Conservation (phyloP, 2,888 invertebrate genomes). For the Synergus gifuensis region DNA sequence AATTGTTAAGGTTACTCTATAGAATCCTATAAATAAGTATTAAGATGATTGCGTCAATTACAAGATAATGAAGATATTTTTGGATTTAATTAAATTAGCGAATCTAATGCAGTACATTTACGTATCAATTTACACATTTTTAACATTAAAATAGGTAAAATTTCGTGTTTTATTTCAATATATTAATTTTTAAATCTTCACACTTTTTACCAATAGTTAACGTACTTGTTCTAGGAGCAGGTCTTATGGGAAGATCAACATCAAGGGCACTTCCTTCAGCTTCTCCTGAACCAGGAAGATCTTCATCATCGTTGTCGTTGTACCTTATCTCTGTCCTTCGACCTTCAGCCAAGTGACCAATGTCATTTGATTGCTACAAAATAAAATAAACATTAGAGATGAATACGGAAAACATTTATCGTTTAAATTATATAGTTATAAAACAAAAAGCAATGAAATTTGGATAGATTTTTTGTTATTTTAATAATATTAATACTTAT, state of each 20-base stretch:
- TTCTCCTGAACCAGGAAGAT: conserved; percentile 72
- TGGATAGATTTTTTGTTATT: too few species aligned
- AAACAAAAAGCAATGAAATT: not conserved
- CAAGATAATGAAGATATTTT: too few species aligned
- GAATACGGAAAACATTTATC: not conserved
- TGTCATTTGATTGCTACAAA: conserved; percentile 55
- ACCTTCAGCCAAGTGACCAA: conserved; percentile 58
- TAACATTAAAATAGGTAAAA: too few species aligned
- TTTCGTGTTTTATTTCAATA: too few species aligned
- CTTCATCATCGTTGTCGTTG: conserved; percentile 66
- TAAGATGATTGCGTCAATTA: not conserved
- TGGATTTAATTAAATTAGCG: too few species aligned
- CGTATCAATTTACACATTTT: too few species aligned
- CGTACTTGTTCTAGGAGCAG: conserved; percentile 32
- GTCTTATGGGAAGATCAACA: conserved; percentile 42
- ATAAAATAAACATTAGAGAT: not conserved
- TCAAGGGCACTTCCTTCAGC: conserved; percentile 67
- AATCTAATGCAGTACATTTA: too few species aligned
- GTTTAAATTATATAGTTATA: not conserved
- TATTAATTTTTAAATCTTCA: too few species aligned
- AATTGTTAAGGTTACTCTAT: conserved; percentile 81
- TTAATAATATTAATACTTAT: not conserved
- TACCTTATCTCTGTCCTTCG: conserved; percentile 49
- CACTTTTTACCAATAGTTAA: not conserved
- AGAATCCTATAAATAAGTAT: conserved; percentile 75